Conservation (phyloP, 2,797 vertebrate genomes). For the Enteromius afrohamiltoni region DNA sequence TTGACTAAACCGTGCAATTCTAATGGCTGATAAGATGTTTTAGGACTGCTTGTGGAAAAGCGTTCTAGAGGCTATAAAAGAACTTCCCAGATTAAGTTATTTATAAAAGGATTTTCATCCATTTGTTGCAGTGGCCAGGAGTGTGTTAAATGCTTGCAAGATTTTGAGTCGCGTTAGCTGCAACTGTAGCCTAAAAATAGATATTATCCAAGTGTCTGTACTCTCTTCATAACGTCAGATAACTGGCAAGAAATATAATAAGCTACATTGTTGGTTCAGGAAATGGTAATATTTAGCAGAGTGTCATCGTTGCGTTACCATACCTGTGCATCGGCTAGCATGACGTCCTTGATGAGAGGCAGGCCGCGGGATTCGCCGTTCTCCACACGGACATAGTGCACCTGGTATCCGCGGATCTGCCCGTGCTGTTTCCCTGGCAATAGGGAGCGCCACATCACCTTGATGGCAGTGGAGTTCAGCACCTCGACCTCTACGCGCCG, state of each 20-base stretch:
- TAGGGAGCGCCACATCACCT: slow-evolving; percentile 95
- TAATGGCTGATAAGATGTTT: slow-evolving; percentile 41
- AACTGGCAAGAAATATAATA: not conserved
- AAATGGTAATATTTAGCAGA: not conserved
- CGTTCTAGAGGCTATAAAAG: slow-evolving; percentile 26
- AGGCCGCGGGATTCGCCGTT: slow-evolving; percentile 92
- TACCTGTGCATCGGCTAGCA: slow-evolving; percentile 98
- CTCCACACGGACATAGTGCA: slow-evolving; percentile 95
- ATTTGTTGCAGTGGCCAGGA: not conserved
- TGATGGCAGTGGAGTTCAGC: slow-evolving; percentile 92
- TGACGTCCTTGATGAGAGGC: slow-evolving; percentile 95
- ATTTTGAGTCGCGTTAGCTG: not conserved
- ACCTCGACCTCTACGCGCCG: slow-evolving; percentile 95
- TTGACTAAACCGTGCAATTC: slow-evolving; percentile 36
- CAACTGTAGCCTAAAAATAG: not conserved
- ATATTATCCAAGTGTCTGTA: slow-evolving; percentile 30
- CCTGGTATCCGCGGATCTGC: slow-evolving; percentile 98
- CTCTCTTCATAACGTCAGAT: not conserved
- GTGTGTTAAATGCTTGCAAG: not conserved
- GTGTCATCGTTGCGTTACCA: slow-evolving; percentile 31
- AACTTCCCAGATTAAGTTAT: slow-evolving; percentile 33
- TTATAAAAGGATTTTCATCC: slow-evolving; percentile 10
- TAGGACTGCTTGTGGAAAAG: slow-evolving; percentile 28
- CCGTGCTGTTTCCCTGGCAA: slow-evolving; percentile 91
- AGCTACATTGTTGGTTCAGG: not conserved